A percentile compares a stretch with the other conserved stretches of the same genome.
Evolutionary conservation across 2,888 invertebrate genomes (phyloP).

Genomic region (Folsomia manolachei): DNA sequence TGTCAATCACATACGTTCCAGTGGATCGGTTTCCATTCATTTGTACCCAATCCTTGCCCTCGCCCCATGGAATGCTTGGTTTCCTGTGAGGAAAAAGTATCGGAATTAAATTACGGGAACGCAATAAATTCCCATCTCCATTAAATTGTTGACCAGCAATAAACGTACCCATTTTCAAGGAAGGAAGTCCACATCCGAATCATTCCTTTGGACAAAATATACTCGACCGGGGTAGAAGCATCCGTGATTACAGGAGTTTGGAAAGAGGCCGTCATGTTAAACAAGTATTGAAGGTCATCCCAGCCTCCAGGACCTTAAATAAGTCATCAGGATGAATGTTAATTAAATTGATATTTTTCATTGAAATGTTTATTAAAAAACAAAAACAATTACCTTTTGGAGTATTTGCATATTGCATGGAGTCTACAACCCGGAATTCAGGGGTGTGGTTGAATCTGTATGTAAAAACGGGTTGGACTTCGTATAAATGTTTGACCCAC

Average conservation of each 20-base stretch:
- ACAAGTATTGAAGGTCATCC: slow-evolving; percentile 36
- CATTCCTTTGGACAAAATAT: slow-evolving; percentile 27
- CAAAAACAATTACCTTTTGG: slow-evolving; percentile 1
- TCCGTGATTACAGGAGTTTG: slow-evolving; percentile 31
- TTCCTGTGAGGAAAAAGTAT: slow-evolving; percentile 29
- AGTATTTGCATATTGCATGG: neutral
- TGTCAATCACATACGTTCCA: slow-evolving; percentile 26
- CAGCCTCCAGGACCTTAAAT: slow-evolving; percentile 34
- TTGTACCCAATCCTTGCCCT: slow-evolving; percentile 38
- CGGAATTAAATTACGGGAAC: neutral
- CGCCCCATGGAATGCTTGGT: slow-evolving; percentile 43
- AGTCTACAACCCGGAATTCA: neutral
- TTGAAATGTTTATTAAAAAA: too few species aligned
- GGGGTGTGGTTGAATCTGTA: slow-evolving; percentile 30
- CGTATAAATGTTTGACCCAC: slow-evolving; percentile 21
- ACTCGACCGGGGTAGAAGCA: slow-evolving; percentile 19
- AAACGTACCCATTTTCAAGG: slow-evolving; percentile 35
- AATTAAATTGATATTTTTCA: too few species aligned
- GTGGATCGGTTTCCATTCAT: slow-evolving; percentile 20
- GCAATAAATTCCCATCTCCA: too few species aligned
- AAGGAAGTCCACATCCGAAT: slow-evolving; percentile 34
- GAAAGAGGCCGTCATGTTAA: slow-evolving; percentile 16
- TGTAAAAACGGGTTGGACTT: slow-evolving; percentile 31
- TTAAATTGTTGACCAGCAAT: neutral
- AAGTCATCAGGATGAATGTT: too few species aligned